Base-by-base conservation (phyloP, 2,113 vertebrate species). In the Ranitomeya variabilis region DNA sequence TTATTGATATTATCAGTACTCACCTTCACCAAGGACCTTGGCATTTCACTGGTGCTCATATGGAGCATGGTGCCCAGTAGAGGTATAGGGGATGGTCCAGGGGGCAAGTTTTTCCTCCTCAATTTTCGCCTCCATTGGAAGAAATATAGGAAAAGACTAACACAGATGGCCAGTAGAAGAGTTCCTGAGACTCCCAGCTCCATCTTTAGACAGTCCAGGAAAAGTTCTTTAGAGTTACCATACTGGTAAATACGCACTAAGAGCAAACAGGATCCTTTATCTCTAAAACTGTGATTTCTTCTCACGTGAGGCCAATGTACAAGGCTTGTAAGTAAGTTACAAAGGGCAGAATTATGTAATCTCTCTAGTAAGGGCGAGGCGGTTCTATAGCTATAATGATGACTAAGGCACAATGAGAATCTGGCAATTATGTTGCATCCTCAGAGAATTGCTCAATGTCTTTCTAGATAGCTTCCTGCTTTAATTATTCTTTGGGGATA, bases 11-110 rank as follows among this genome's bases (percentile, higher is more conserved):
- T 12, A 19, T 21, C 2, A 19, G 1, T 45, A 59, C 84, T 86
- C 23, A 77, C 84, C 55, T 77, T 45, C n/a, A 86, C 16, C 57
- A 76, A 60, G 7, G 84, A 86, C 71, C 37, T 10, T 11, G 84
- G 84, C 55, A 86, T 21, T 60, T 86, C 84, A 1, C 7, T 77
- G 9, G 12, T 16, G 14, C 21, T 54, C 15, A 74, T 10, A n/a
- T 85, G 83, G 0, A 71, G 7, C 15, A 85, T 37, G 2, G 51
- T 74, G 6, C 67, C 83, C 67, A 85, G n/a, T 55, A 73, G 5
- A n/a, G 83, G 83, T 7, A 85, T 52, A 2, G 83, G 52, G 51
- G 66, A 1, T 19, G 83, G 83, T 18, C 67, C 83, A 0, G 67
- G 67, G 51, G 83, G 83, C 21, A 85, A 11, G 51, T 85, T 71